Percentiles rank a stretch among this genome's conserved stretches.
phyloP scores from a whole-genome alignment of 2,797 vertebrate species.

The Yasuhikotakia modesta region DNA sequence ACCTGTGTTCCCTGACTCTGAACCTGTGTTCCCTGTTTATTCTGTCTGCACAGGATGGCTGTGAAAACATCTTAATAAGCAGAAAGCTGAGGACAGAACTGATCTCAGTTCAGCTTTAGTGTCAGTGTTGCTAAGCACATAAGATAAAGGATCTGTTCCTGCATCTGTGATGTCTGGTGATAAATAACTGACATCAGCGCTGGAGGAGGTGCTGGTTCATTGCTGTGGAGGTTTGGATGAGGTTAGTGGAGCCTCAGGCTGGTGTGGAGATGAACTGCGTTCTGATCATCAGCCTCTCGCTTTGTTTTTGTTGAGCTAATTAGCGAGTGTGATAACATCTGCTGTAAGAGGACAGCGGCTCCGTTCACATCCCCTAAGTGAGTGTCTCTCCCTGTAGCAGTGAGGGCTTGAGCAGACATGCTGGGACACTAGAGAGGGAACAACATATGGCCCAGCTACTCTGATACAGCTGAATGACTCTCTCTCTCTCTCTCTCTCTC shows the following conservation, averaged over 20 bases:
- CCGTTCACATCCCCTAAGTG: conserved; percentile 64
- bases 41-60: too few relatives aligned
- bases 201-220: conserved; percentile 37
- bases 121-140: too few relatives aligned
- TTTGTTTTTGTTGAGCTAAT: conserved; percentile 80
- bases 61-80: too few relatives aligned
- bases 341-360: conserved; percentile 73
- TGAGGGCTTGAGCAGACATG: conserved; percentile 59
- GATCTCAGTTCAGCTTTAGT: too few relatives aligned
- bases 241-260: conserved; percentile 35
- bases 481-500: too few relatives aligned
- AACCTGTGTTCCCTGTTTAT: too few relatives aligned
- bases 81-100: too few relatives aligned
- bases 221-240: conserved; percentile 35
- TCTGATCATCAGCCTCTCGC: conserved; percentile 66
- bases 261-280: conserved; percentile 23
- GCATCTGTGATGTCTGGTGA: conserved; percentile 4
- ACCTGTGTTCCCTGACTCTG: too few relatives aligned
- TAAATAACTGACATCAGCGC: conserved; percentile 5
- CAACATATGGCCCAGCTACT: conserved; percentile 72
- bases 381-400: conserved; percentile 54
- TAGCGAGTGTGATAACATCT: conserved; percentile 77
- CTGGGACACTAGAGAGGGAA: conserved; percentile 69
- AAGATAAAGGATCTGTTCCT: too few relatives aligned
- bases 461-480: conserved; percentile 63